These are phyloP conservation scores for Meteorus sp. DNA, from an alignment of 1,140 invertebrate genomes.

Conservation along the genomic window DNA sequence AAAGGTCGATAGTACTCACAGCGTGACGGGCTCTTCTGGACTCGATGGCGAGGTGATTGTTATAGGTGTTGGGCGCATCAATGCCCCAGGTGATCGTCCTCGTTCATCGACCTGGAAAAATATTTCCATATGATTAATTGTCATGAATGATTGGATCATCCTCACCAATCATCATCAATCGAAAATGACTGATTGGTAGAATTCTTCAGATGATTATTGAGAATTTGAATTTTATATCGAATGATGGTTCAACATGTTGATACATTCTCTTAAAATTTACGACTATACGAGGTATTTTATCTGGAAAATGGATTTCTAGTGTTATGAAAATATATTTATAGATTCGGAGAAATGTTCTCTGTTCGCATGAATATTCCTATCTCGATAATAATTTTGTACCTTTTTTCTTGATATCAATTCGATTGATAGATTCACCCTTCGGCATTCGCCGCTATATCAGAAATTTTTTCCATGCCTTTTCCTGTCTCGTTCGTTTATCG, in stretches of 20 bases:
- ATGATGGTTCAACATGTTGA: no score
- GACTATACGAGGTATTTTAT: background rate
- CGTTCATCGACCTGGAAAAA: conserved; percentile 53
- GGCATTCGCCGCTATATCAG: background rate
- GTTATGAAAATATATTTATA: no score
- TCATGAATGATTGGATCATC: no score
- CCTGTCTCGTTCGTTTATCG: background rate
- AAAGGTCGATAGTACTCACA: conserved; percentile 46
- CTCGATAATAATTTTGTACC: no score
- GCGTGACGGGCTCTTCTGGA: conserved; percentile 55
- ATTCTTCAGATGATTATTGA: no score
- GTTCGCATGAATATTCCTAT: no score
- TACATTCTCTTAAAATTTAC: no score
- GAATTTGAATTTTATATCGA: no score
- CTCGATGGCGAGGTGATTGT: conserved; percentile 50
- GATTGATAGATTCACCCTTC: conserved; percentile 6
- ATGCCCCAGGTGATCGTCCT: conserved; percentile 53
- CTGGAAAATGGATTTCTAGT: background rate
- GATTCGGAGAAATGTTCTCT: no score
- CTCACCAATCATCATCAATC: no score
- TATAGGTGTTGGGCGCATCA: conserved; percentile 46
- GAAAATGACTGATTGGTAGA: no score
- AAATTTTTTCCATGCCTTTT: conserved; percentile 7
- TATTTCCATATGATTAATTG: background rate
- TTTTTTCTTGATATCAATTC: background rate